Conservation (phyloP, 2,113 vertebrate species). For the Panthera tigris region DNA sequence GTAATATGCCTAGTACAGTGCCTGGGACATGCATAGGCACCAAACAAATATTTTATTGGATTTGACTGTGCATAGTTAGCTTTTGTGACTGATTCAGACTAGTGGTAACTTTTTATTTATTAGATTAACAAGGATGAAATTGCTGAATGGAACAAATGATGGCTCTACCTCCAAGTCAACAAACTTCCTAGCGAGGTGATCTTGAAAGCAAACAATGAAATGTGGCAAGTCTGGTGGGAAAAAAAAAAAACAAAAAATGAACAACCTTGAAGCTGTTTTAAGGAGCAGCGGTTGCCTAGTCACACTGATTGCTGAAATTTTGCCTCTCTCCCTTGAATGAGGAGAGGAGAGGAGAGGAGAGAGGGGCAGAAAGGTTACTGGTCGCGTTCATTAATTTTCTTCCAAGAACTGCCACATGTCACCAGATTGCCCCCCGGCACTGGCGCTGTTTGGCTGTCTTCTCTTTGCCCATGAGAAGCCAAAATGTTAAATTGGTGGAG, state of each 20-base stretch:
- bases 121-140: not conserved
- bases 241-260: no score
- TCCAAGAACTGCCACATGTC: conserved; percentile 71
- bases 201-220: not conserved
- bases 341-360: not conserved
- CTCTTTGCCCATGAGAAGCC: conserved; percentile 73
- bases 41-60: not conserved
- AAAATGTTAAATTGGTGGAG: conserved; percentile 72
- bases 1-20: not conserved
- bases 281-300: not conserved
- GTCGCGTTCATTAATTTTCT: conserved; percentile 70
- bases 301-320: not conserved
- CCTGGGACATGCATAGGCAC: not conserved
- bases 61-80: not conserved
- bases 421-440: conserved; percentile 51
- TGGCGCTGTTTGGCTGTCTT: conserved; percentile 57
- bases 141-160: not conserved
- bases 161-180: not conserved
- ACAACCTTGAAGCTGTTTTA: not conserved
- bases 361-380: conserved; percentile 64
- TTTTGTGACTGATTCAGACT: not conserved
- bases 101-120: not conserved
- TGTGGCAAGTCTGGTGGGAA: not conserved
- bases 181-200: not conserved
- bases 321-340: conserved; percentile 20